phyloP scores from a whole-genome alignment of 2,888 invertebrate genomes.

The Heliconius cydno region DNA sequence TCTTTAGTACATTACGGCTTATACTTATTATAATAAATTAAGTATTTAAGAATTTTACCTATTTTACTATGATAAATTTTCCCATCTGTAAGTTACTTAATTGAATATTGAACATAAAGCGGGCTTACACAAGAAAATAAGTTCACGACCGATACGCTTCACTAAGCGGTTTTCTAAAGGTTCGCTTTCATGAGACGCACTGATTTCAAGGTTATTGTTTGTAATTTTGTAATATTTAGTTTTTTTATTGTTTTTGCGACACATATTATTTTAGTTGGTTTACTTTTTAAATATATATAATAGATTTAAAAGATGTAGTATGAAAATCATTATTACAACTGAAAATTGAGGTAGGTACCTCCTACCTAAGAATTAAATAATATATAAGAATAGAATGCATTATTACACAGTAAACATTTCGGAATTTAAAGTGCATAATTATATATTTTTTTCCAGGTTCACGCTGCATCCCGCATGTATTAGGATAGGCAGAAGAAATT shows the following conservation, averaged over 20 bases:
- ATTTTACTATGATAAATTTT: neutral
- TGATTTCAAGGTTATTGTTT: constrained; percentile 69
- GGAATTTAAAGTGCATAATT: too few species aligned
- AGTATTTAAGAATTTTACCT: neutral
- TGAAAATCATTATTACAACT: neutral
- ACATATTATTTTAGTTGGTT: neutral
- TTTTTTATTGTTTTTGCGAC: neutral
- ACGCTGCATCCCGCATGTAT: neutral
- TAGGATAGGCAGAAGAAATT: neutral
- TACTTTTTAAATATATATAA: neutral
- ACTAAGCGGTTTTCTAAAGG: constrained; percentile 72
- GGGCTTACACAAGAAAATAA: constrained; percentile 58
- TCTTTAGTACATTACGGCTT: neutral
- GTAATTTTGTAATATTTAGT: constrained; percentile 29
- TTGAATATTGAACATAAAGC: constrained; percentile 36
- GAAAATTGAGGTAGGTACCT: too few species aligned
- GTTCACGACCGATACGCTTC: constrained; percentile 79
- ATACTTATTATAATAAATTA: too few species aligned
- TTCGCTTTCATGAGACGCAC: constrained; percentile 68
- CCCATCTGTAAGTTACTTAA: constrained; percentile 6
- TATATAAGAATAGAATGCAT: too few species aligned
- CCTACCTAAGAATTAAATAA: too few species aligned
- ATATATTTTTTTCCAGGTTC: neutral
- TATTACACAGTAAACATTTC: too few species aligned
- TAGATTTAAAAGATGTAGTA: neutral